A percentile compares a stretch with the other conserved stretches of the same genome.
Evolutionary conservation across 2,888 invertebrate species (phyloP).

Genomic region (Sinotaia quadrata): DNA sequence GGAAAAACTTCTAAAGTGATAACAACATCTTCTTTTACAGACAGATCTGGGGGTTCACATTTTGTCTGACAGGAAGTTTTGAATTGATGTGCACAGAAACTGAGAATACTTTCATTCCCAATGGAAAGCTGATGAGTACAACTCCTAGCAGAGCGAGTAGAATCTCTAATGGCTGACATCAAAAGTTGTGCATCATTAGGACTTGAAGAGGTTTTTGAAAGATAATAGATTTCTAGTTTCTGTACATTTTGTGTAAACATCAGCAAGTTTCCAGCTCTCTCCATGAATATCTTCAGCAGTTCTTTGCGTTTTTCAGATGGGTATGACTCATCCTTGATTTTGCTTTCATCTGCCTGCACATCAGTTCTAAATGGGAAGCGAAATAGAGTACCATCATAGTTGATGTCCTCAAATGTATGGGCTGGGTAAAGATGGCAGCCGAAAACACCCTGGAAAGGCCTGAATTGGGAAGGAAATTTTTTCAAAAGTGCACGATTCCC

Average conservation of each 20-base stretch:
- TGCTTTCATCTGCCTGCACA: constrained; percentile 56
- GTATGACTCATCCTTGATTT: constrained; percentile 59
- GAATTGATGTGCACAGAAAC: neutral
- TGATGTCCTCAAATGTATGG: constrained; percentile 26
- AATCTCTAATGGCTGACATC: neutral
- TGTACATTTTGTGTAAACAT: constrained; percentile 68
- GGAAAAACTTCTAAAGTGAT: neutral
- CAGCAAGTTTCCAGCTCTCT: constrained; percentile 58
- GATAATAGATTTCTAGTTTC: constrained; percentile 55
- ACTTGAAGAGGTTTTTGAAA: constrained; percentile 31
- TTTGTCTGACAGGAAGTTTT: neutral
- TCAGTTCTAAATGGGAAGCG: constrained; percentile 65
- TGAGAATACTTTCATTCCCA: neutral
- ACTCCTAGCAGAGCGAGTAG: neutral
- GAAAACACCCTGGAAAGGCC: constrained; percentile 57
- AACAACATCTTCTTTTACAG: neutral
- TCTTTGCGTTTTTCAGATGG: constrained; percentile 48
- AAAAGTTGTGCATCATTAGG: neutral
- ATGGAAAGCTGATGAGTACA: neutral
- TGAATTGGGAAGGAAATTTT: constrained; percentile 50
- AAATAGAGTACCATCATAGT: constrained; percentile 63
- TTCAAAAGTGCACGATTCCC: constrained; percentile 40
- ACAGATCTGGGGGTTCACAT: neutral
- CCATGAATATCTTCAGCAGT: constrained; percentile 54
- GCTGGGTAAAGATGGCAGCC: too few species aligned